Conservation (phyloP, 2,113 vertebrate genomes). For the Campylomormyrus tamandua region DNA sequence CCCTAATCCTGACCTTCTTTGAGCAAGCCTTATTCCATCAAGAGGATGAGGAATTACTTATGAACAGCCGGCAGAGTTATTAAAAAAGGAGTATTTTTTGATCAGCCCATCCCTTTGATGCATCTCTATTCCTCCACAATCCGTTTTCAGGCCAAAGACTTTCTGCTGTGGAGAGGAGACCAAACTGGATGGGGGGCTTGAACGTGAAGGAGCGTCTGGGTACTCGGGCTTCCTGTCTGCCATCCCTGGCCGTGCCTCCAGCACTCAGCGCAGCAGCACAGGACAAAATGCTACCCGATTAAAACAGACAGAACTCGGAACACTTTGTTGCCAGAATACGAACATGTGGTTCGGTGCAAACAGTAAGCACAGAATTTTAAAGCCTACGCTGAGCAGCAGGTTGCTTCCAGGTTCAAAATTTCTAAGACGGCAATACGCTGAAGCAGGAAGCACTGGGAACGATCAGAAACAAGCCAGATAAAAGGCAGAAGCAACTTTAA, state of each 20-base stretch:
- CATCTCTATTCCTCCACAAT: not conserved
- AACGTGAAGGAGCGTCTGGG: not conserved
- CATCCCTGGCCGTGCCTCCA: not conserved
- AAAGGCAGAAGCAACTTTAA: too few species aligned
- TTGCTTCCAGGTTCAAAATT: too few species aligned
- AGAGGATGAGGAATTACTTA: slow-evolving; percentile 7
- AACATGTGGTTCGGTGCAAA: not conserved
- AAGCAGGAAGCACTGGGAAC: too few species aligned
- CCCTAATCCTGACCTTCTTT: slow-evolving; percentile 53
- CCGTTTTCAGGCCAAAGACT: not conserved
- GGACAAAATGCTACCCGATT: not conserved
- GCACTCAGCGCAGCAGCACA: too few species aligned
- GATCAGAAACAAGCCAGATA: too few species aligned
- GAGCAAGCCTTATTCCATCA: slow-evolving; percentile 20
- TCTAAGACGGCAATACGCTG: too few species aligned
- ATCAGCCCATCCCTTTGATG: slow-evolving; percentile 1
- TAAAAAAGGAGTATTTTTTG: not conserved
- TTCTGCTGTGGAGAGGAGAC: not conserved
- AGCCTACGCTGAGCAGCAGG: too few species aligned
- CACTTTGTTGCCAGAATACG: not conserved
- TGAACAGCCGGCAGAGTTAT: slow-evolving; percentile 11
- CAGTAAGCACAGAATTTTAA: not conserved
- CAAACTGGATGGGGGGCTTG: not conserved
- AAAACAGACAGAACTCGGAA: not conserved
- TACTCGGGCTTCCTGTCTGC: not conserved